A percentile compares a stretch with the other conserved stretches of the same genome.
Evolutionary conservation across 2,888 invertebrate genomes (phyloP).

Genomic region (Gymnosoma rotundatum): DNA sequence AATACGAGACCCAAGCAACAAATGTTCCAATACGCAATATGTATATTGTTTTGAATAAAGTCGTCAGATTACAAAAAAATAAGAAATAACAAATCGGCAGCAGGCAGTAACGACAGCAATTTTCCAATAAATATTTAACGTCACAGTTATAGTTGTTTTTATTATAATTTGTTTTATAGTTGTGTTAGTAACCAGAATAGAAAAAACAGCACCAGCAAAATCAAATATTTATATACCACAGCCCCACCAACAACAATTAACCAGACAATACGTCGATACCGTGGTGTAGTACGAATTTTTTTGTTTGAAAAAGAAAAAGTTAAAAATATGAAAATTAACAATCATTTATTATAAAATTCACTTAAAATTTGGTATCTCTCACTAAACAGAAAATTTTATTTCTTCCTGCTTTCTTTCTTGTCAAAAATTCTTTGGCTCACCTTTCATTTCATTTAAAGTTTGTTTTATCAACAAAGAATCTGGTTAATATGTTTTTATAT

Average conservation of each 20-base stretch:
- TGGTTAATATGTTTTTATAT: constrained; percentile 3
- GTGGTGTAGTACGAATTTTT: constrained; percentile 8
- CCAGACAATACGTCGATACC: constrained; percentile 21
- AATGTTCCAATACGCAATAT: constrained; percentile 47
- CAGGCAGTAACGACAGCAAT: constrained; percentile 24
- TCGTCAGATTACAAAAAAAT: constrained; percentile 13
- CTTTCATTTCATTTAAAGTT: constrained; percentile 50
- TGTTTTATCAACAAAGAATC: constrained; percentile 33
- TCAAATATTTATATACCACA: constrained; percentile 16
- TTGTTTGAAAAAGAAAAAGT: constrained; percentile 33
- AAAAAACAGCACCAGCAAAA: constrained; percentile 8
- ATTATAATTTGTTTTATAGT: constrained; percentile 6
- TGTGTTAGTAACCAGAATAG: constrained; percentile 28
- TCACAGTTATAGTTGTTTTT: constrained; percentile 50
- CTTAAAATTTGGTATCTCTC: constrained; percentile 69
- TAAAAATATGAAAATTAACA: constrained; percentile 5
- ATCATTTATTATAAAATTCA: constrained; percentile 52
- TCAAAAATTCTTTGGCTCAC: constrained; percentile 50
- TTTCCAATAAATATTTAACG: constrained; percentile 56
- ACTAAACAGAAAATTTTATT: constrained; percentile 2
- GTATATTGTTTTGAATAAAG: constrained; percentile 26
- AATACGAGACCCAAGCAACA: constrained; percentile 3
- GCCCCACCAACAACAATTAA: constrained; percentile 41
- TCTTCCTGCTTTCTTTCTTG: constrained; percentile 32
- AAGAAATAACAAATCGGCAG: constrained; percentile 14